Evolutionary conservation across 2,797 vertebrate species (phyloP), one percentile per base, ranked within the genome.

Genomic region (Aldrovandia affinis): DNA sequence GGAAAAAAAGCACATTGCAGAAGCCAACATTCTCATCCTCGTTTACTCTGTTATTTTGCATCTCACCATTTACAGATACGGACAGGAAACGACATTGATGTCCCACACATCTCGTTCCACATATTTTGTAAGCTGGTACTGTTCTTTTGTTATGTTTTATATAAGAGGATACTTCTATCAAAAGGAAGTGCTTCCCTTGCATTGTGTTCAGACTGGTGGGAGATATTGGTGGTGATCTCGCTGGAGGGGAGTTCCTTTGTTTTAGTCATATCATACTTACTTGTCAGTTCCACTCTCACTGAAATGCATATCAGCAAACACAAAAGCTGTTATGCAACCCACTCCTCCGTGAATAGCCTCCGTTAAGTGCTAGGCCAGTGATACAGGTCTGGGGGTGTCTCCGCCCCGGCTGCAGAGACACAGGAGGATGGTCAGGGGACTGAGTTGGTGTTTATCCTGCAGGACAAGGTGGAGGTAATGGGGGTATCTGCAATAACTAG

Each of bases 81-180:
- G 83, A 50, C 50, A 25, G 57, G 89, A 85, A 87, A 52, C 86
- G 82, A 83, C 87, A 68, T 55, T 85, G 84, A 88, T 85, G 85
- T 89, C 91, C 90, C 91, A 92, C 91, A 86, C 92, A 89, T 80
- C 80, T 81, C 70, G 86, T 83, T 84, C 85, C 87, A 87, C 90
- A 86, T 87, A 83, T 89, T 88, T 91, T 92, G 92, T 94, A 90
- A 87, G 86, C 91, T 85, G 89, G 86, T 88, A 88, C 65, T 79
- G 44, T 81, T 86, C 77, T 83, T 73, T 78, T 87, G 82, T 50
- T 33, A 15, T 75, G 78, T 84, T 88, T 84, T 89, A 88, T 90
- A 36, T 59, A 87, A 89, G 87, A 52, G 89, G 86, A 83, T 85
- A 52, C 88, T 84, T 89, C 80, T 88, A 85, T 85, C 87, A 86